Evolutionary conservation across 2,797 vertebrate genomes (phyloP), one percentile per base, ranked within the genome.

Genomic region (Macroramphosus scolopax): DNA sequence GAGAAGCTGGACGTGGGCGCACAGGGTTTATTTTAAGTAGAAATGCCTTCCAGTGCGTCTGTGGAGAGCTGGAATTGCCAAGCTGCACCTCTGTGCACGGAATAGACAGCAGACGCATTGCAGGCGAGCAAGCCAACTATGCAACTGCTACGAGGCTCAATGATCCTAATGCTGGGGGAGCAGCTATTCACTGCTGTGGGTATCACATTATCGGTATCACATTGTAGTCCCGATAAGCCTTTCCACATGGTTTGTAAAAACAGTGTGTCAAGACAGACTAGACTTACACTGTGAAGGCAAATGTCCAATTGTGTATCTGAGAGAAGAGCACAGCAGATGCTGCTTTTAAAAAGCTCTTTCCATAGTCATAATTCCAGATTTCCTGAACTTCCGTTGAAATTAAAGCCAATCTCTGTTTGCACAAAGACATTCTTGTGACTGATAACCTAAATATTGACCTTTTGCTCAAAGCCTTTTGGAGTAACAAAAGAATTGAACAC

Each of bases 1-100:
- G 70, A 66, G 68, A 74, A 80, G 76, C 74, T 77, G 77, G 74
- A 83, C 79, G 84, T 85, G 82, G 84, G 84, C 70, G 81, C 70
- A 61, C 72, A 60, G 68, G 73, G 84, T 87, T 87, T 87, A 89
- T 88, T 88, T 89, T 87, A 79, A 86, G 81, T 83, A 77, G 73
- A 84, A 86, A 87, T 85, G 84, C 82, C 81, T 88, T 87, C 78
- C 82, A 84, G 83, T 77, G 75, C n/a, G 48, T 84, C 86, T 87
- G 80, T 52, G 74, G 83, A 84, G 84, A 83, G 63, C 64, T 60
- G 62, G 74, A 64, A 71, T 75, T 81, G 84, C 81, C 81, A 76
- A 65, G 78, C 84, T 77, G 75, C 76, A 67, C 78, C 73, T 75
- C 72, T 68, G 76, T 59, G 65, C 58, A 46, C 76, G 69, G 74